Evolutionary conservation across 1,140 invertebrate genomes (phyloP), one percentile per base, ranked within the genome.

Genomic region (Penaeus chinensis): DNA sequence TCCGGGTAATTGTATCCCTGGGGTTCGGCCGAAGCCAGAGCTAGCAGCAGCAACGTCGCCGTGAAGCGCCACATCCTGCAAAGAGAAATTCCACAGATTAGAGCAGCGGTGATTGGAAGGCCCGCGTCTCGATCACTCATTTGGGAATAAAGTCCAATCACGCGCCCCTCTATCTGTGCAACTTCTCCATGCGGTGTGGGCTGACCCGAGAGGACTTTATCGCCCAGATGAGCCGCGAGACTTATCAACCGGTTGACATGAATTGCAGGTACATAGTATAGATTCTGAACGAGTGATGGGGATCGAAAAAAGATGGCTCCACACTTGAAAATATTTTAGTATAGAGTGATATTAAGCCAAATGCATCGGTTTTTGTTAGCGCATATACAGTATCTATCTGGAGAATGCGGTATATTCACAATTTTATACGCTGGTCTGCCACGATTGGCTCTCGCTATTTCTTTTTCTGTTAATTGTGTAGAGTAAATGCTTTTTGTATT

Each of bases 91-190:
- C 71, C 86, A 87, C 86, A 87, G 86, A 69, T 87, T 87, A 87
- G 80, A 87, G 69, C 86, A 87, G 86, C 86, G 86, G 86, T 87
- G 86, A 87, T 87, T 87, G 86, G 86, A 87, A 87, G 66, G 71
- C 86, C 86, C 80, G 86, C 86, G 86, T 87, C 86, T 87, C 86
- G 81, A 60, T 47, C 78, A 87, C 86, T 87, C 86, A 87, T 87
- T 87, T 87, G 86, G 86, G 86, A 87, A 87, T 87, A 87, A 87
- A 87, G 86, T 87, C 86, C 86, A 87, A 87, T 87, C 86, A 87
- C 86, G 86, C 86, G 86, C 86, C 86, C 80, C 86, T 87, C 86
- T 74, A 37, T 77, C 86, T 87, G 81, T 87, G 86, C 62, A 76
- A 87, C 82, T 87, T 87, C 86, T 87, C 80, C 65, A 62, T 82